These are phyloP conservation scores for Chrysina gloriosa DNA, from an alignment of 2,888 invertebrate species.

Conservation along the genomic window DNA sequence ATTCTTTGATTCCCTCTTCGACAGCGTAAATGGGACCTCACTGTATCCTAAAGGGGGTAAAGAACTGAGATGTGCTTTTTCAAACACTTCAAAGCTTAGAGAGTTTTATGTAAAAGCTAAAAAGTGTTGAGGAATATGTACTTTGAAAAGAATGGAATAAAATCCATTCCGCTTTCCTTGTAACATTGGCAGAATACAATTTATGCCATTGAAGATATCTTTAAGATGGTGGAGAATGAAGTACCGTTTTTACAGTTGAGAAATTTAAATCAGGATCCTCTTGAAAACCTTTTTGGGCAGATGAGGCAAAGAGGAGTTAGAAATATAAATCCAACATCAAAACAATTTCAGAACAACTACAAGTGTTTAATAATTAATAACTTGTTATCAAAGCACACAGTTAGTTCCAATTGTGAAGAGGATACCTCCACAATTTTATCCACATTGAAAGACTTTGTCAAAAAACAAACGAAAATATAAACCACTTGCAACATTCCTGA, in stretches of 20 bases:
- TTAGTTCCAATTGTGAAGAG: no score
- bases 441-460: no score
- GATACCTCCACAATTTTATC: no score
- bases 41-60: neutral
- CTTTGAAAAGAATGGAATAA: conserved; percentile 2
- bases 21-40: conserved; percentile 30
- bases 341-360: no score
- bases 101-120: no score
- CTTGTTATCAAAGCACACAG: no score
- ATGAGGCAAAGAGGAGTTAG: conserved; percentile 44
- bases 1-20: conserved; percentile 21
- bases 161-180: neutral
- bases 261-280: conserved; percentile 46
- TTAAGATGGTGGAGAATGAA: conserved; percentile 7
- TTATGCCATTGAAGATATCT: conserved; percentile 27
- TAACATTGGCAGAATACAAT: conserved; percentile 39
- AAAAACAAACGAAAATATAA: no score
- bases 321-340: no score
- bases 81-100: neutral
- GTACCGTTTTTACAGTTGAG: conserved; percentile 11
- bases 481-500: no score
- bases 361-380: no score
- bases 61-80: conserved; percentile 3
- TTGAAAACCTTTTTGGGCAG: conserved; percentile 46
- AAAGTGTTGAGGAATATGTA: no score